Evolutionary conservation across 2,113 vertebrate genomes (phyloP), one percentile per base, ranked within the genome.

Genomic region (Brienomyrus longianalis): DNA sequence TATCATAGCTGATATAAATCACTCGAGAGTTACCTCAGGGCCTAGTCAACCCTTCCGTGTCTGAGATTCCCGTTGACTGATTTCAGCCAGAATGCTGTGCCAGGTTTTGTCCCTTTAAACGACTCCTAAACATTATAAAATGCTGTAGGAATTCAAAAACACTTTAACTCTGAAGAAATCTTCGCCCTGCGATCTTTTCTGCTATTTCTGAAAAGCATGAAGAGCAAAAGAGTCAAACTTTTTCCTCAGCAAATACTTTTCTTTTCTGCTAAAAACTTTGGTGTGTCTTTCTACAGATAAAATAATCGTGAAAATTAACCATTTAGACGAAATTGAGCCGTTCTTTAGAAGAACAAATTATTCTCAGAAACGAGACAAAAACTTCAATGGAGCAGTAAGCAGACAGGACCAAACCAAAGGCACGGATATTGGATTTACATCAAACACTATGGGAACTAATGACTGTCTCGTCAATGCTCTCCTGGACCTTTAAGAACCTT

Each of bases 371-470:
- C 2, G 10, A 45, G 39, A n/a, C 39, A 84, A 70, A 31, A 70
- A 31, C 62, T 70, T 13, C 62, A 70, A 70, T 70, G 27, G n/a
- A 70, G 10, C 19, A 84, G 45, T 47, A 84, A 84, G 83, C 9
- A 48, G 45, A 9, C 10, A 13, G 48, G n/a, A 87, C 15, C n/a
- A 21, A 87, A 87, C n/a, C 85, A 54, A 31, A 54, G n/a, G 43
- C 84, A 86, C 47, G 23, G 31, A 27, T 86, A 51, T 52, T 86
- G 84, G 50, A 85, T 50, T 85, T 85, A 85, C 83, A 85, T 48
- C 83, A 85, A 86, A 50, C 21, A 86, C 35, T 35, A 35, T 80
- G 13, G 45, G 83, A 86, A 27, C 74, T 50, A 86, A 48, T 86
- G 83, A 86, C 48, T 50, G 19, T 6, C 48, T 86, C 47, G 51